Evolutionary conservation across 2,113 vertebrate genomes (phyloP), one percentile per base, ranked within the genome.

Genomic region (Callaeas wilsoni): DNA sequence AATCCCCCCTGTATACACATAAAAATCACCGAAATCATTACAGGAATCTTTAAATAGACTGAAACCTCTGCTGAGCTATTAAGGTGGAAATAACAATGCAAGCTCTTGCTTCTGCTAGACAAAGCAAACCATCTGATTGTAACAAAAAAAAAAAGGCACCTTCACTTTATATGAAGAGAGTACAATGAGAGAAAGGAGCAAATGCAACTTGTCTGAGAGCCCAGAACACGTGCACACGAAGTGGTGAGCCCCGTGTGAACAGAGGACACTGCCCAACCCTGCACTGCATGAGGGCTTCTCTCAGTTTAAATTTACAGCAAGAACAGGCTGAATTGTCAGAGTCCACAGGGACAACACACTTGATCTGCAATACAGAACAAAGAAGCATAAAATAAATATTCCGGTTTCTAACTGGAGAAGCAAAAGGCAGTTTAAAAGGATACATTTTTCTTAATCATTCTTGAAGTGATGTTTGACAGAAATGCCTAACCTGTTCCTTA

Each of bases 1-100:
- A 80, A 81, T 62, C 17, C 49, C 35, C 23, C 33, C 20, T 70
- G 57, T 67, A 75, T 14, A 96, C 53, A 73, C 23, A 81, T 42
- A 76, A 68, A 96, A 90, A 81, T 73, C 86, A 91, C 55, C n/a
- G 41, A 82, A 83, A 93, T 84, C n/a, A 59, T 96, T 63, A 89
- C 12, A 49, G 53, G 46, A 35, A 41, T 90, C 67, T 91, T 91
- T 96, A 95, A 46, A 85, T 83, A 90, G 46, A 23, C 41, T 90
- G 67, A 93, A 96, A 85, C 47, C 60, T 94, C 95, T 96, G 33
- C 73, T 92, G 85, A 79, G 76, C 41, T 97, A 63, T 85, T 95
- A 96, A 78, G 37, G 71, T 33, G 32, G 86, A 91, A 94, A 91
- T 91, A 93, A 94, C 71, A 95, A 74, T 83, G 71, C 35, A 78